A percentile compares a stretch with the other conserved stretches of the same genome.
Conservation (phyloP, 2,113 vertebrate genomes). For the Sylvia atricapilla region DNA sequence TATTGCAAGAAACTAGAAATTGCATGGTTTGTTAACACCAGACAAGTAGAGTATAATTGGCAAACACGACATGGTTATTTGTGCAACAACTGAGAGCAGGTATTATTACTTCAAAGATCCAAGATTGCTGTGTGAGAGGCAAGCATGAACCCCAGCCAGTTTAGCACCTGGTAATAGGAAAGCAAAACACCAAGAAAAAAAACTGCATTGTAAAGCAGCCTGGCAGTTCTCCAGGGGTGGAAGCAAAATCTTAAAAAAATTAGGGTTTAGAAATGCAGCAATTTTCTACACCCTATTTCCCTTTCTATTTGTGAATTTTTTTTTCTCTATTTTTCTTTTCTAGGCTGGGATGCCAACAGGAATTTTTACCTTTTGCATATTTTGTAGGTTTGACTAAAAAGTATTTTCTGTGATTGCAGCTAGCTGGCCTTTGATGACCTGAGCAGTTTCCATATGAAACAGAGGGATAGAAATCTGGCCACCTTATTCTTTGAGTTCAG, state of each 20-base stretch:
- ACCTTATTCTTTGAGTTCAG: background rate
- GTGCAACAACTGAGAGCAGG: background rate
- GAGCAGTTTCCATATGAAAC: background rate
- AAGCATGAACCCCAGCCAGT: background rate
- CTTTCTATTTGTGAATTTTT: background rate
- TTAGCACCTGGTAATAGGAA: slow-evolving; percentile 2
- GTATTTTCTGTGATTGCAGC: background rate
- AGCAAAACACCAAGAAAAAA: background rate
- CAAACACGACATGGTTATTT: background rate
- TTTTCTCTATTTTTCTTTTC: background rate
- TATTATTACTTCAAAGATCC: background rate
- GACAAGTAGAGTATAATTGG: slow-evolving; percentile 19
- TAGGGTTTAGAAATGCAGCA: background rate
- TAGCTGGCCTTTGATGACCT: background rate
- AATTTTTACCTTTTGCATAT: background rate
- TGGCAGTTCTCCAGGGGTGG: background rate
- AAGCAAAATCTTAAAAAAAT: slow-evolving; percentile 10
- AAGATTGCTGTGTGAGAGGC: background rate
- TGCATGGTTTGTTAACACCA: slow-evolving; percentile 29
- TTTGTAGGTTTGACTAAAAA: background rate
- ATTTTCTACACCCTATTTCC: background rate
- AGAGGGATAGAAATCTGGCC: background rate
- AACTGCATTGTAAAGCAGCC: background rate
- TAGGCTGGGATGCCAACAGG: background rate
- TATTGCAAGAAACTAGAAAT: slow-evolving; percentile 27